Evolutionary conservation across 2,888 invertebrate genomes (phyloP), one percentile per base, ranked within the genome.

Genomic region (Dermolepida albohirtum): DNA sequence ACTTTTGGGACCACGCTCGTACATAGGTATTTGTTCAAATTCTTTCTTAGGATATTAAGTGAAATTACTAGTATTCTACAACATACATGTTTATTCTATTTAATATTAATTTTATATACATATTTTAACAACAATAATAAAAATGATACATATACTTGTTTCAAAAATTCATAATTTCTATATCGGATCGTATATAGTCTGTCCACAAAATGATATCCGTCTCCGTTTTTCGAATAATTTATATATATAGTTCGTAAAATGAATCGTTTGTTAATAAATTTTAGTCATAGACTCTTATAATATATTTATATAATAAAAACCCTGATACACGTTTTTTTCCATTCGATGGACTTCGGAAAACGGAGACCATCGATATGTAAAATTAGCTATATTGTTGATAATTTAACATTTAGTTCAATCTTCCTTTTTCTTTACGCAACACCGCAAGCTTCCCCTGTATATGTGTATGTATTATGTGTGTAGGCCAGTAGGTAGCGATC

Each of bases 71-170:
- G 10, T 22, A 41, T 66, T 64, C 63, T 54, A 63, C 63, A 67
- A 57, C 64, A 67, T 67, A 63, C 63, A 67, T 44, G 39, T 63
- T 63, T 67, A 54, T 52, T 51, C 44, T 34, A 34, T 34, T 5
- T 34, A 34, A 34, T 34, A 34, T 34, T 34, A 44, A 47, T 55
- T 10, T 66, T 34, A 59, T 66, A 66, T 67, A 67, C 43, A 49
- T 47, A 62, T 67, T 55, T 40, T 47, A 67, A 67, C 67, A 67
- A 67, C 54, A 51, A 64, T 67, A 62, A 64, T 67, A 67, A 67
- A 67, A 67, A 67, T 64, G 63, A 39, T 55, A 63, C 34, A 29
- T n/a, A 39, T 41, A 64, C 49, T 11, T 22, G 7, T 52, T 34
- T 52, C n/a, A 44, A 44, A 44, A 27, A 44, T 27, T 29, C 29